phyloP scores from a whole-genome alignment of 2,888 invertebrate genomes.

The Euphydryas editha region DNA sequence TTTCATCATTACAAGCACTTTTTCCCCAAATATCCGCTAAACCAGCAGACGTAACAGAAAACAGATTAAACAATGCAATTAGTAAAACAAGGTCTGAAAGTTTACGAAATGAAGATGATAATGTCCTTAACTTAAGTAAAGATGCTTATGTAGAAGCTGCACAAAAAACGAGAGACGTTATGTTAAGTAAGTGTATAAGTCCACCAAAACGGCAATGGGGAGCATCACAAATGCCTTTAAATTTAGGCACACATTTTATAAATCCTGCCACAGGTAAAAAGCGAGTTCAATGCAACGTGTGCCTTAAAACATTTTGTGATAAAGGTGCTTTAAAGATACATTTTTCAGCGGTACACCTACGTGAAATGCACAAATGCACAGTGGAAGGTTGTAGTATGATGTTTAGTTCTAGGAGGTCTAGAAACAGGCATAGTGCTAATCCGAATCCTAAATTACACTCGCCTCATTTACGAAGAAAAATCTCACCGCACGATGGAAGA shows the following conservation, averaged over 20 bases:
- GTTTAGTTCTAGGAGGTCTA: conserved; percentile 97
- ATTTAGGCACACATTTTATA: conserved; percentile 94
- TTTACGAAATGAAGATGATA: conserved; percentile 67
- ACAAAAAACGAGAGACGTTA: conserved; percentile 75
- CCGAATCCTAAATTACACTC: conserved; percentile 99
- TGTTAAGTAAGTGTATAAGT: conserved; percentile 86
- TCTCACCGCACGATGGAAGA: conserved; percentile 96
- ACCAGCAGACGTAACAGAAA: conserved; percentile 66
- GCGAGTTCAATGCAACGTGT: conserved; percentile 98
- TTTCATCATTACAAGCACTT: conserved; percentile 85
- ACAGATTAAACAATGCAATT: conserved; percentile 63
- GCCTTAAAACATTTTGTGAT: conserved; percentile 99
- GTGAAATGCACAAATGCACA: conserved; percentile 99
- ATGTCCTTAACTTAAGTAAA: conserved; percentile 77
- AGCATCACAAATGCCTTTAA: conserved; percentile 89
- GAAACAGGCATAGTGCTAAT: conserved; percentile 98
- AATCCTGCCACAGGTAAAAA: conserved; percentile 98
- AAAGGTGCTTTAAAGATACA: conserved; percentile 99
- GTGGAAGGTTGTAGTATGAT: conserved; percentile 99
- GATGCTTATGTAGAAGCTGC: conserved; percentile 68
- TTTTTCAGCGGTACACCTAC: conserved; percentile 98
- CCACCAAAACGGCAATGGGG: conserved; percentile 93
- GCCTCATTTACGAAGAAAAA: conserved; percentile 95
- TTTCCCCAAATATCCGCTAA: conserved; percentile 85
- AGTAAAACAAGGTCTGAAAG: conserved; percentile 64